Evolutionary conservation across 2,797 vertebrate genomes (phyloP).

Genomic region (Syndactyla subalaris): DNA sequence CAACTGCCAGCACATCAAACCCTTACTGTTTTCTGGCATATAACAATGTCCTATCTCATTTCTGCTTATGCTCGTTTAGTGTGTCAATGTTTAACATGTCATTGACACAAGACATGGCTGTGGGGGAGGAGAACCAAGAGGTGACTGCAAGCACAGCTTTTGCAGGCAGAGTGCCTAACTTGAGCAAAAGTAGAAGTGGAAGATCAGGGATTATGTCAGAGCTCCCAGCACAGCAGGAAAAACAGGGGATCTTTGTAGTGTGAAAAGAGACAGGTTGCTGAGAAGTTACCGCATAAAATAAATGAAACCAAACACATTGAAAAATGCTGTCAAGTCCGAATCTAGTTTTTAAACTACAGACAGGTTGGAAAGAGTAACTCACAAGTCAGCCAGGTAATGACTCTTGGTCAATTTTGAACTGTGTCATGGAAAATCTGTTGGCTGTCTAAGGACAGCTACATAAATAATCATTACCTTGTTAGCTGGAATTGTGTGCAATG

Average conservation of each 20-base stretch:
- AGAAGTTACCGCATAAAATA: not conserved
- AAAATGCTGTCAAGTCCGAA: not conserved
- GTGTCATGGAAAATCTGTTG: not conserved
- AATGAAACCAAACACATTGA: not conserved
- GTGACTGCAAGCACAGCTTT: not conserved
- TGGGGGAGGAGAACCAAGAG: not conserved
- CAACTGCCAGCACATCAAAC: not conserved
- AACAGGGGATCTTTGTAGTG: not conserved
- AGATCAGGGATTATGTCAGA: not conserved
- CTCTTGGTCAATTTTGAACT: not conserved
- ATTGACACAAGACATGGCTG: not conserved
- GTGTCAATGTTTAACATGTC: not conserved
- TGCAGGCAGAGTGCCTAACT: not conserved
- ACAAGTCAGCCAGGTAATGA: not conserved
- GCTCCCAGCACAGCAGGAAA: not conserved
- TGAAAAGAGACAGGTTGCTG: not conserved
- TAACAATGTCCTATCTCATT: not conserved
- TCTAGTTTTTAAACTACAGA: not conserved
- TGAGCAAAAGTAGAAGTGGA: not conserved
- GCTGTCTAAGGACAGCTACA: not conserved
- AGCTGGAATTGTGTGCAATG: constrained; percentile 73
- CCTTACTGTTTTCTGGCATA: not conserved
- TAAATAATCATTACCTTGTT: constrained; percentile 72
- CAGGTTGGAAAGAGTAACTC: not conserved
- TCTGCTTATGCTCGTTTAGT: not conserved